Evolutionary conservation across 1,140 invertebrate genomes (phyloP).

Genomic region (Cardiocondyla obscurior): DNA sequence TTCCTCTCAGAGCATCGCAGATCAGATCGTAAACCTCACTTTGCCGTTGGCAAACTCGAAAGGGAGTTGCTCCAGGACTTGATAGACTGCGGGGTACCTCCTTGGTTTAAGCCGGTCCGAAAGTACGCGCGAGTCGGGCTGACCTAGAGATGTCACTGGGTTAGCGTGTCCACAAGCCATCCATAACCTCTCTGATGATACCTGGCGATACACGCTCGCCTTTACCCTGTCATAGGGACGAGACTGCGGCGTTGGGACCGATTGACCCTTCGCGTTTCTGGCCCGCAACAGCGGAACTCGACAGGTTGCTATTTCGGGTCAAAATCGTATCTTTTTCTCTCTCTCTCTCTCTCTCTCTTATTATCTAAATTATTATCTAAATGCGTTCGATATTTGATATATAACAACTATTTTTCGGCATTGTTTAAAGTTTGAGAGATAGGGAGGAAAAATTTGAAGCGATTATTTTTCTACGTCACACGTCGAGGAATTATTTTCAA

Average conservation of each 20-base stretch:
- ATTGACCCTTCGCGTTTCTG: constrained; percentile 35
- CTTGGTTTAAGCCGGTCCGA: constrained; percentile 18
- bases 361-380: too few species aligned
- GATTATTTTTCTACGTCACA: neutral
- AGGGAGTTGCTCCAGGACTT: neutral
- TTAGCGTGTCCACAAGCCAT: constrained; percentile 80
- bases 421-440: too few species aligned
- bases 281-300: neutral
- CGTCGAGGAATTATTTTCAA: constrained; percentile 10
- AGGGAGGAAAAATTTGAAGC: neutral
- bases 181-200: constrained; percentile 74
- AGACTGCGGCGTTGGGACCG: constrained; percentile 28
- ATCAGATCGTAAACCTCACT: too few species aligned
- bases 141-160: constrained; percentile 82
- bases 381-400: neutral
- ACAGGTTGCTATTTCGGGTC: neutral
- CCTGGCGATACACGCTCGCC: constrained; percentile 71
- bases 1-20: too few species aligned
- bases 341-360: neutral
- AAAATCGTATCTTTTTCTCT: too few species aligned
- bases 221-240: constrained; percentile 63
- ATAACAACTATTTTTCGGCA: neutral
- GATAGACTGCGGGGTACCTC: neutral
- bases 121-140: constrained; percentile 42
- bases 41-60: neutral